A percentile compares a stretch with the other conserved stretches of the same genome.
Conservation (phyloP, 2,888 invertebrate genomes). For the Tenthredo distinguenda region DNA sequence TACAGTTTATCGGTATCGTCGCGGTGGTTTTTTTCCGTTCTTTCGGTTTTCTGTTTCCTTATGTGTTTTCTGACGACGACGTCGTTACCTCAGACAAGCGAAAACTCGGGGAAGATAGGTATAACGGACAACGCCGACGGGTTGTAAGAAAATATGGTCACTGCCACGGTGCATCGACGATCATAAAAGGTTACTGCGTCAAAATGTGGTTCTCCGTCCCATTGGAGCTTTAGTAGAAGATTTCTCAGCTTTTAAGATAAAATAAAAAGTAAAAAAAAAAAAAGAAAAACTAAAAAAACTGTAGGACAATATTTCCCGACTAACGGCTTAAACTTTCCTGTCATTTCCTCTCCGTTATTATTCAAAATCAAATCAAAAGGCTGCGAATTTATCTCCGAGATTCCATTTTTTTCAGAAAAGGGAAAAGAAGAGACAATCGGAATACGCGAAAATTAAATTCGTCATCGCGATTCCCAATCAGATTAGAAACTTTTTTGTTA, state of each 20-base stretch:
- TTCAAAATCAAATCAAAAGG: neutral
- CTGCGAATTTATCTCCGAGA: no score
- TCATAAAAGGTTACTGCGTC: slow-evolving; percentile 42
- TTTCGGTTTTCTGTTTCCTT: neutral
- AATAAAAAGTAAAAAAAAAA: neutral
- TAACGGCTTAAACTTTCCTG: neutral
- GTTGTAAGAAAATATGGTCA: slow-evolving; percentile 38
- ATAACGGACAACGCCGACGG: slow-evolving; percentile 33
- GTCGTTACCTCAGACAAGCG: slow-evolving; percentile 22
- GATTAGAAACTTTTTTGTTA: neutral
- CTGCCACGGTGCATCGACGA: neutral
- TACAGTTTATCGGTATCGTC: slow-evolving; percentile 1
- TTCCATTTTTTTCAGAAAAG: neutral
- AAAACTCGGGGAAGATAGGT: slow-evolving; percentile 24
- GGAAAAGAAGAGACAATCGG: neutral
- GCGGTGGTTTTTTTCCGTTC: neutral
- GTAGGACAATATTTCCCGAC: neutral
- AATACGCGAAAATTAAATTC: neutral
- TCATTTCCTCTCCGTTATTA: neutral
- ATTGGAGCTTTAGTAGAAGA: slow-evolving; percentile 18
- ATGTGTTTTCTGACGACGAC: slow-evolving; percentile 27
- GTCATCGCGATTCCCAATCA: neutral
- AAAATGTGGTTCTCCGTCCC: slow-evolving; percentile 39
- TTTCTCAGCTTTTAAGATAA: slow-evolving; percentile 18
- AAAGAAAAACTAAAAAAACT: neutral